These are phyloP conservation scores for Poecilia wingei DNA, from an alignment of 2,797 vertebrate species.

Conservation along the genomic window DNA sequence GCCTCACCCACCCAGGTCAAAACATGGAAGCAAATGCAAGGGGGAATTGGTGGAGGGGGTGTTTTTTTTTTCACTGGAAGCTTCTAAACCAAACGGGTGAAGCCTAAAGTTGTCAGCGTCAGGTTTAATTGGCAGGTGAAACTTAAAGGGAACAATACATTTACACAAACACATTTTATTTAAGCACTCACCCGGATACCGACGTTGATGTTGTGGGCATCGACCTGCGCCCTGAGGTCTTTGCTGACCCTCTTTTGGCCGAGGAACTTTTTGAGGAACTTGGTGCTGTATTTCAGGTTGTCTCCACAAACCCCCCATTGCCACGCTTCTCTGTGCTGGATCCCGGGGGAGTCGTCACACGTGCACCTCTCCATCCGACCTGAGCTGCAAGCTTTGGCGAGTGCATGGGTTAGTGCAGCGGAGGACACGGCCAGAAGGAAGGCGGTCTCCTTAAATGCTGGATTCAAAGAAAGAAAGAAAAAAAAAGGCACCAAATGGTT, in stretches of 20 bases:
- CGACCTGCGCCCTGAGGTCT: constrained; percentile 92
- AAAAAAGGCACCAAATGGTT: constrained; percentile 17
- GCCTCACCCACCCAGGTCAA: constrained; percentile 66
- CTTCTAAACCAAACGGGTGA: constrained; percentile 28
- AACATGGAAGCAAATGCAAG: constrained; percentile 43
- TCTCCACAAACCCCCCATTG: constrained; percentile 98
- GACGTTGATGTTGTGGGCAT: constrained; percentile 94
- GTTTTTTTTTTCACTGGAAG: constrained; percentile 44
- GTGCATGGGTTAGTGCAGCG: constrained; percentile 90
- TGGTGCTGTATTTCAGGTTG: constrained; percentile 98
- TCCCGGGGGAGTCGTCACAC: constrained; percentile 93
- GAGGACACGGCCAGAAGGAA: constrained; percentile 94
- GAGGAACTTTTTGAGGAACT: constrained; percentile 95
- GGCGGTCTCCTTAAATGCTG: constrained; percentile 97
- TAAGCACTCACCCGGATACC: constrained; percentile 89
- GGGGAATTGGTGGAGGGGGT: constrained; percentile 28
- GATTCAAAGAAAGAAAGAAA: constrained; percentile 10
- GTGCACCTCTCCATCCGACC: constrained; percentile 98
- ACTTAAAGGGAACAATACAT: constrained; percentile 39
- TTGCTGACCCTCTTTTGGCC: constrained; percentile 94
- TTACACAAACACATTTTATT: constrained; percentile 1
- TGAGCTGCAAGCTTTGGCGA: constrained; percentile 95
- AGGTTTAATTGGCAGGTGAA: constrained; percentile 44
- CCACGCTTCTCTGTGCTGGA: constrained; percentile 96
- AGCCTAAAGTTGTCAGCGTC: constrained; percentile 32